Base-by-base conservation (phyloP, 2,113 vertebrate genomes). In the Plecturocebus donacophilus region DNA sequence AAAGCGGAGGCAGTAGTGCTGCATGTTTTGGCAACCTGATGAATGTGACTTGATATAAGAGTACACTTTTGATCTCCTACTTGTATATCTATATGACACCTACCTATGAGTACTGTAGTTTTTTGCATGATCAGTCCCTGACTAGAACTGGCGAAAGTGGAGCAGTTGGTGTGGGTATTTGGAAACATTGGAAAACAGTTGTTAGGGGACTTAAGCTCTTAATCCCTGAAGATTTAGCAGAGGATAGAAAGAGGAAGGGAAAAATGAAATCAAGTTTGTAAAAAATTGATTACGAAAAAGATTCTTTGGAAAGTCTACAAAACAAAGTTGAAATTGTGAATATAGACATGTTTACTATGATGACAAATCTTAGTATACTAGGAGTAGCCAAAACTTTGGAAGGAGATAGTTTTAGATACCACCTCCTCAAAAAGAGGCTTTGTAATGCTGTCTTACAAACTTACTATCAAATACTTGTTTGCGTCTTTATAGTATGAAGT, bases 261-360 rank as follows among this genome's bases (percentile, higher is more conserved):
- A 80, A 83, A 32, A n/a, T 84, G 38, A 93, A 95, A 70, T 91
- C 61, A 90, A 81, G 49, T 93, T 84, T 75, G 25, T 93, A 92
- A 95, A 93, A 94, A 97, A 76, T 77, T 25, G 64, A 76, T 47
- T 89, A 56, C 83, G 68, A 42, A 66, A 86, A 94, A 6, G 73
- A 90, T 91, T 71, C 40, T 86, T 92, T 58, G 40, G 40, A 84
- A 91, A 91, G 14, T 79, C 58, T 95, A 2, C 52, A 83, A 85
- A 97, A 87, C 84, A 20, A 83, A 17, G 23, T 79, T 95, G 68
- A 91, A 79, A 79, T 81, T 71, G 35, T 56, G 49, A 64, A 89
- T 5, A 86, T 64, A 45, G 52, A 71, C 17, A 17, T 86, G 12
- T 93, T 87, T 95, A 25, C 11, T 5, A 1, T 90, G 56, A 76